phyloP scores from a whole-genome alignment of 1,140 invertebrate genomes.

The Mamestra configurata region DNA sequence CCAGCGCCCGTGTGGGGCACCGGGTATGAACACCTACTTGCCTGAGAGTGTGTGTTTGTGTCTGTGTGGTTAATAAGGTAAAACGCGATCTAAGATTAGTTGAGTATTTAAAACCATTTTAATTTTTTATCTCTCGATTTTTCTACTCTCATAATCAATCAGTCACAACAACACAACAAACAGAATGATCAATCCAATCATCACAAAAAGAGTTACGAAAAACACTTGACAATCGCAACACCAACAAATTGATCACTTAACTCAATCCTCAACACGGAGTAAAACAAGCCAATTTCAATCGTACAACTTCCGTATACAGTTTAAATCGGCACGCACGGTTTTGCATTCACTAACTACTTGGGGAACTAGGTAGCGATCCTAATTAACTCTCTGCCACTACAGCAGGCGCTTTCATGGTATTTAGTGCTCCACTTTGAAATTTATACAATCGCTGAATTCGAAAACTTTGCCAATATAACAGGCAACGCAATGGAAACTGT shows the following conservation, averaged over 20 bases:
- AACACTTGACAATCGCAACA: constrained; percentile 12
- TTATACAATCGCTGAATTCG: constrained; percentile 34
- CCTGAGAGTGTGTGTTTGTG: too few species aligned
- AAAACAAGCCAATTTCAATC: constrained; percentile 3
- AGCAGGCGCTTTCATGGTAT: constrained; percentile 28
- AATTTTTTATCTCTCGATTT: too few species aligned
- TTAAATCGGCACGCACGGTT: neutral
- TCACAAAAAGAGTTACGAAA: neutral
- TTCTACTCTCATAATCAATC: too few species aligned
- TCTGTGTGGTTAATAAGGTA: too few species aligned
- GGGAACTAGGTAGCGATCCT: constrained; percentile 33
- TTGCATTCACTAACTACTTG: constrained; percentile 23
- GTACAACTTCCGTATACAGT: neutral
- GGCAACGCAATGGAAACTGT: constrained; percentile 3
- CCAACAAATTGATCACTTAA: constrained; percentile 23
- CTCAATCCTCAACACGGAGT: neutral
- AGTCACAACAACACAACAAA: neutral
- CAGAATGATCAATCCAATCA: neutral
- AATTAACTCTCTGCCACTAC: constrained; percentile 26
- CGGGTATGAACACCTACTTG: too few species aligned
- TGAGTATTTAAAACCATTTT: neutral
- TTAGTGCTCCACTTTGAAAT: constrained; percentile 39
- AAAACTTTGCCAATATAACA: constrained; percentile 33
- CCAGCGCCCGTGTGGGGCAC: too few species aligned
- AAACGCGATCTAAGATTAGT: too few species aligned